Evolutionary conservation across 2,888 invertebrate genomes (phyloP).

Genomic region (Troides aeacus): DNA sequence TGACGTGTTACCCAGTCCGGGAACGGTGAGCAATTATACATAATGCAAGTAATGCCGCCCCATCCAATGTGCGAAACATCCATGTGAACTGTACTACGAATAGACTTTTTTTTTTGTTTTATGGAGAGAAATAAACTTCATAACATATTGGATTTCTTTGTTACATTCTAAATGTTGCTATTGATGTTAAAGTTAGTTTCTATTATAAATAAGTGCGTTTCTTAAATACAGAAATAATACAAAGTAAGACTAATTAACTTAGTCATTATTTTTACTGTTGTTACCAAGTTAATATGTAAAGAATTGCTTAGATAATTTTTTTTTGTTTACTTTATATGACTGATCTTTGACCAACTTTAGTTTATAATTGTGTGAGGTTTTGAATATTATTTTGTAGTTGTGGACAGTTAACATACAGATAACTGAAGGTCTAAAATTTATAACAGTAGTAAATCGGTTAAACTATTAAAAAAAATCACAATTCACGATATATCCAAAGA

Average conservation of each 20-base stretch:
- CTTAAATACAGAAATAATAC: too few relatives aligned
- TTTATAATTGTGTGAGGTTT: too few relatives aligned
- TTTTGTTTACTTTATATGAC: too few relatives aligned
- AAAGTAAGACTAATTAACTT: too few relatives aligned
- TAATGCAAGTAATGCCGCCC: constrained; percentile 59
- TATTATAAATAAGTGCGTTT: not conserved
- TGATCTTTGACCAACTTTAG: too few relatives aligned
- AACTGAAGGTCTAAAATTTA: not conserved
- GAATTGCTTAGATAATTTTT: not conserved
- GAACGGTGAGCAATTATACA: constrained; percentile 65
- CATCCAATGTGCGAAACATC: constrained; percentile 30
- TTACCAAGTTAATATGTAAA: not conserved
- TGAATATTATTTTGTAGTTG: too few relatives aligned
- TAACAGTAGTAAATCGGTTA: not conserved
- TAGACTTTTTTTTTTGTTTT: constrained; percentile 10
- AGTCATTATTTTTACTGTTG: not conserved
- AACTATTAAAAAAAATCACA: constrained; percentile 5
- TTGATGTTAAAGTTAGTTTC: too few relatives aligned
- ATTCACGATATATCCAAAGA: constrained; percentile 30
- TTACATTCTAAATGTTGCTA: not conserved
- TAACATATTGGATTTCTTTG: not conserved
- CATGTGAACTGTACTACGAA: constrained; percentile 30
- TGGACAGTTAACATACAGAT: too few relatives aligned
- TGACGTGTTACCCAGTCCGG: constrained; percentile 70
- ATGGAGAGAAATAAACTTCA: not conserved